phyloP scores from a whole-genome alignment of 1,140 invertebrate genomes.

The Maniola jurtina region DNA sequence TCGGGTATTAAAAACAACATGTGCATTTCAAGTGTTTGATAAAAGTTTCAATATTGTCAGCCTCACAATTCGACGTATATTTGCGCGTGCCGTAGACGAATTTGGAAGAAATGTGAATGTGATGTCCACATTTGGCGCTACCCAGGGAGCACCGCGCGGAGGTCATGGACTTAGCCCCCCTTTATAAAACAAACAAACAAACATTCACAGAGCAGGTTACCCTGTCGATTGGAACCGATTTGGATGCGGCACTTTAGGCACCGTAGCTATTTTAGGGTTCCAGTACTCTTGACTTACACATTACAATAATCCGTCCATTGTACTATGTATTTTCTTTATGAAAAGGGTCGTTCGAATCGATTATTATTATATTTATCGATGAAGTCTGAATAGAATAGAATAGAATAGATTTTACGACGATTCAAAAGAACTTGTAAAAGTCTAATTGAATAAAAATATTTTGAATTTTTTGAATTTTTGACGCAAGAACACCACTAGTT shows the following conservation, averaged over 20 bases:
- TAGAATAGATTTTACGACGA: too few relatives aligned
- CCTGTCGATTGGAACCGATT: background rate
- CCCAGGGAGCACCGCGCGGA: slow-evolving; percentile 75
- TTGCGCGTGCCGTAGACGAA: slow-evolving; percentile 23
- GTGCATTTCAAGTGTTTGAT: slow-evolving; percentile 7
- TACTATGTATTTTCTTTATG: background rate
- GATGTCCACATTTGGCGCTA: slow-evolving; percentile 73
- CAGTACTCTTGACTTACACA: background rate
- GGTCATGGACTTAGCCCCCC: slow-evolving; percentile 73
- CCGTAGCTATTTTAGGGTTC: slow-evolving; percentile 12
- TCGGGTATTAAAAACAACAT: too few relatives aligned
- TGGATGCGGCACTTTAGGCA: slow-evolving; percentile 9
- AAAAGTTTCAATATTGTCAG: slow-evolving; percentile 17
- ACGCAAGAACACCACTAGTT: too few relatives aligned
- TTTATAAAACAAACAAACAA: slow-evolving; percentile 51
- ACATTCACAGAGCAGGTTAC: slow-evolving; percentile 23
- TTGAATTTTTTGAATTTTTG: too few relatives aligned
- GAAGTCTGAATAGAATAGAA: too few relatives aligned
- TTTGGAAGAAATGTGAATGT: slow-evolving; percentile 51
- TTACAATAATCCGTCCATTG: background rate
- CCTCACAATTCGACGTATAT: slow-evolving; percentile 15
- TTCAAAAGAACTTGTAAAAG: too few relatives aligned
- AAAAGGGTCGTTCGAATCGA: too few relatives aligned
- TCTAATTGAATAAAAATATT: too few relatives aligned
- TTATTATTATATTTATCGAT: too few relatives aligned